Base-by-base conservation (phyloP, 2,888 invertebrate genomes). In the Xestia c-nigrum region DNA sequence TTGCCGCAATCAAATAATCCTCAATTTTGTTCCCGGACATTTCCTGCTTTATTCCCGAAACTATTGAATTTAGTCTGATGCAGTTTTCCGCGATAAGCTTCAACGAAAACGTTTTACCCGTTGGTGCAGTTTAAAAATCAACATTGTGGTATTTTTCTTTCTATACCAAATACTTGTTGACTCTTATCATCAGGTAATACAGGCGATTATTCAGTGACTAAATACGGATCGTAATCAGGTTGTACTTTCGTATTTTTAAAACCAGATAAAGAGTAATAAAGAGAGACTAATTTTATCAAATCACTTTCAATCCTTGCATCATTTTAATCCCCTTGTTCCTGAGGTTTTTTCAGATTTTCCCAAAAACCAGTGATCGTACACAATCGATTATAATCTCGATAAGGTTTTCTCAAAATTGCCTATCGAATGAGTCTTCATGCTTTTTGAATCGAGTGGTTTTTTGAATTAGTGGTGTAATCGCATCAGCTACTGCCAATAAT, bases 21-120 rank as follows among this genome's bases (percentile, higher is more conserved):
- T 69, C n/a, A 87, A 47, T 90, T 93, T 92, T 90, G 93, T 94
- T 91, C 94, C 93, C 71, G 14, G 3, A 79, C 61, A 76, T 93
- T 92, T 91, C 76, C 74, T 65, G 10, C 52, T 77, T 72, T 91
- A 86, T 87, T 80, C 84, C 81, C 6, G 0, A 74, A 89, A 87
- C 5, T 76, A 85, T 55, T 3, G 65, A 40, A 19, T 3, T 19
- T 46, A 80, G 3, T 12, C 50, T 24, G 21, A 12, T 59, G 61
- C 5, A 46, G 63, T 66, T 74, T 76, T 21, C 46, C 21, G 40
- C 87, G 92, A 92, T 92, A 93, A 92, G 89, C 74, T 88, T 83
- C 40, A 52, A 0, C 31, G 24, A 88, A 92, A 90, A 86, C 74
- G 61, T 55, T 31, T 59, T 67, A 85, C 57, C 50, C 5, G 9